phyloP scores from a whole-genome alignment of 2,888 invertebrate genomes.

The Trachelus iudaicus region DNA sequence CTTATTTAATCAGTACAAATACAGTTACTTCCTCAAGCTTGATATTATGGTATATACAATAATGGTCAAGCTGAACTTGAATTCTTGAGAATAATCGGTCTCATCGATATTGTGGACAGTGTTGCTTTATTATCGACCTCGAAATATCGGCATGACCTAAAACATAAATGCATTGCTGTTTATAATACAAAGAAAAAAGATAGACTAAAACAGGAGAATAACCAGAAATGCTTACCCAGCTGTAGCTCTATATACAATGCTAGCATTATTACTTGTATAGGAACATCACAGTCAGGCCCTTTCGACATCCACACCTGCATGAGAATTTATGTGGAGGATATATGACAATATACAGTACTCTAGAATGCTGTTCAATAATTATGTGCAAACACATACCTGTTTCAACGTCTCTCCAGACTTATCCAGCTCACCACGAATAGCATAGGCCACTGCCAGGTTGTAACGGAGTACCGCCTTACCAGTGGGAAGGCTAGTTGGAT shows the following conservation, averaged over 20 bases:
- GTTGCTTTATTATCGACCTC: constrained; percentile 73
- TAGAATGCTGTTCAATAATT: not conserved
- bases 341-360: not conserved
- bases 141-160: constrained; percentile 71
- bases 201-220: constrained; percentile 7
- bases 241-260: constrained; percentile 75
- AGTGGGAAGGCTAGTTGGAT: constrained; percentile 72
- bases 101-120: constrained; percentile 67
- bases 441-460: constrained; percentile 81
- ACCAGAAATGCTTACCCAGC: constrained; percentile 66
- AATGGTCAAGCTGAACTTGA: not conserved
- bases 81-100: not conserved
- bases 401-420: constrained; percentile 71
- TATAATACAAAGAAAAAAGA: constrained; percentile 9
- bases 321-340: not conserved
- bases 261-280: constrained; percentile 74
- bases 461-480: constrained; percentile 81
- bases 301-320: constrained; percentile 69
- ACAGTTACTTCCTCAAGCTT: not conserved
- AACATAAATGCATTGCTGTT: constrained; percentile 37
- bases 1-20: not conserved
- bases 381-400: constrained; percentile 43
- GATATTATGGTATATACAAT: not conserved
- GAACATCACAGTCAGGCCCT: constrained; percentile 68
- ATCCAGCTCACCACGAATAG: constrained; percentile 79